Percentiles rank a stretch among this genome's conserved stretches.
Evolutionary conservation across 2,113 vertebrate genomes (phyloP).

Genomic region (Pao palembangensis): DNA sequence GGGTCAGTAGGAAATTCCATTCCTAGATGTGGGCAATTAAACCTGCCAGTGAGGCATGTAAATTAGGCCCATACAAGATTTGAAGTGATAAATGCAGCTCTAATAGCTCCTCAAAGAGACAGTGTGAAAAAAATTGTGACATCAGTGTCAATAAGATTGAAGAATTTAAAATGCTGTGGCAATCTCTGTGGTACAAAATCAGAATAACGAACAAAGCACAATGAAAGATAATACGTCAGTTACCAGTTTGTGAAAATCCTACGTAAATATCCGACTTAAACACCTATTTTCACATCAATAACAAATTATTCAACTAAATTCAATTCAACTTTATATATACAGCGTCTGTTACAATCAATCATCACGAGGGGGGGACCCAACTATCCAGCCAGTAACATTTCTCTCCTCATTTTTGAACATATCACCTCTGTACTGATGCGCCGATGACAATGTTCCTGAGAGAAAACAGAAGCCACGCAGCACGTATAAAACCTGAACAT

Average conservation of each 20-base stretch:
- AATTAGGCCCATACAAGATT: constrained; percentile 41
- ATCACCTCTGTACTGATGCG: neutral
- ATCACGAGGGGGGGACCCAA: no score
- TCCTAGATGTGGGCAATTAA: constrained; percentile 68
- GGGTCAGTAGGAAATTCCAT: constrained; percentile 76
- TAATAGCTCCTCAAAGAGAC: constrained; percentile 38
- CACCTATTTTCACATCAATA: no score
- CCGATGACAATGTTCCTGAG: neutral
- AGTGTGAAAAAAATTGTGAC: constrained; percentile 8
- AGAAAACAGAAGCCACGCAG: constrained; percentile 5
- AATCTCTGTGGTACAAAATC: constrained; percentile 18
- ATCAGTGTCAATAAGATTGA: constrained; percentile 5
- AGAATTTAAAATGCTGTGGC: constrained; percentile 12
- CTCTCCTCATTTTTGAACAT: neutral
- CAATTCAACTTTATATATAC: no score
- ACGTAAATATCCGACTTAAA: no score
- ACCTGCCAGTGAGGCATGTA: constrained; percentile 53
- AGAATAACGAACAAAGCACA: neutral
- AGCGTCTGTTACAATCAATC: no score
- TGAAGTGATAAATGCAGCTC: constrained; percentile 35
- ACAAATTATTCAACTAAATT: no score
- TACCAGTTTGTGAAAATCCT: no score
- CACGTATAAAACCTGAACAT: constrained; percentile 12
- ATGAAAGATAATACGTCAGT: neutral
- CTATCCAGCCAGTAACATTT: no score